phyloP scores from a whole-genome alignment of 2,888 invertebrate species.

The Glaucopsyche alexis region DNA sequence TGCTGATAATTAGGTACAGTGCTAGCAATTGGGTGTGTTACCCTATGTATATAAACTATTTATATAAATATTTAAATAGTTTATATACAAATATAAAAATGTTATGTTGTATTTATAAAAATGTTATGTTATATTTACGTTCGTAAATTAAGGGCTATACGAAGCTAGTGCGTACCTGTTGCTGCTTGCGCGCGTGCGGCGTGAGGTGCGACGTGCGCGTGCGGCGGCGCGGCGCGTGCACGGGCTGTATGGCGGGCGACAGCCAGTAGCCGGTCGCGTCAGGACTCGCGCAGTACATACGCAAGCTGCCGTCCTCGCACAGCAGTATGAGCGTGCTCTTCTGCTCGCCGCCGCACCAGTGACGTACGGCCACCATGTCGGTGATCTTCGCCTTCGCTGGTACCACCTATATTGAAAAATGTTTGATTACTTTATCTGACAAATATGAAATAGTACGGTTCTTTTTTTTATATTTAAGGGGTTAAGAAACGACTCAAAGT shows the following conservation, averaged over 20 bases:
- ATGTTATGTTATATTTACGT: too few species aligned
- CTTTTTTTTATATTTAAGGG: too few species aligned
- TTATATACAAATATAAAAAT: too few species aligned
- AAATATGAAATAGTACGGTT: too few species aligned
- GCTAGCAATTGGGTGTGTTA: too few species aligned
- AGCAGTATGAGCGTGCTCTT: slow-evolving; percentile 94
- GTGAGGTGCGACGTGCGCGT: slow-evolving; percentile 49
- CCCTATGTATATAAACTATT: too few species aligned
- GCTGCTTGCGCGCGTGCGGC: slow-evolving; percentile 63
- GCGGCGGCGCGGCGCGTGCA: slow-evolving; percentile 63
- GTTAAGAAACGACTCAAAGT: too few species aligned
- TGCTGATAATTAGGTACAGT: too few species aligned
- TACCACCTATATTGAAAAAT: slow-evolving; percentile 67
- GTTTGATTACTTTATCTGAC: not conserved
- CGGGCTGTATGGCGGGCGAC: slow-evolving; percentile 79
- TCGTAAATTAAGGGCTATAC: not conserved
- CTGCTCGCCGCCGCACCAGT: slow-evolving; percentile 89
- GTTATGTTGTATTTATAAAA: too few species aligned
- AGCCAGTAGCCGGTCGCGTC: slow-evolving; percentile 87
- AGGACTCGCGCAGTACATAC: slow-evolving; percentile 95
- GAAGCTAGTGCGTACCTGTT: slow-evolving; percentile 50
- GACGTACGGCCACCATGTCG: slow-evolving; percentile 97
- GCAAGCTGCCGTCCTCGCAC: slow-evolving; percentile 97
- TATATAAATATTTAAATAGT: too few species aligned
- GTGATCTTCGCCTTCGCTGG: slow-evolving; percentile 97